phyloP scores from a whole-genome alignment of 2,888 invertebrate genomes.

The Camptogramma bilineatum region DNA sequence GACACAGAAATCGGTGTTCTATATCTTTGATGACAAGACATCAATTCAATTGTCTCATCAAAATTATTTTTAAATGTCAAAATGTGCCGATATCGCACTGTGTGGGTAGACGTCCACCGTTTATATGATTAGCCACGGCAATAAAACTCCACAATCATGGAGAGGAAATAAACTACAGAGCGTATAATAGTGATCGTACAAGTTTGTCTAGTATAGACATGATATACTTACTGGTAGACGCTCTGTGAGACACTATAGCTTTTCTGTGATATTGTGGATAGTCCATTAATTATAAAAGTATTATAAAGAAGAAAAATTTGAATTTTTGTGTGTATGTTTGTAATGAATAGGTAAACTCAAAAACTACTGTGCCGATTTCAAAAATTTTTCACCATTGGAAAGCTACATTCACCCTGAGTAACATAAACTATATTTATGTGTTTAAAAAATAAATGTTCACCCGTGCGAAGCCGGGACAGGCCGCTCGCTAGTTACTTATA shows the following conservation, averaged over 20 bases:
- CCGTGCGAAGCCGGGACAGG: not conserved
- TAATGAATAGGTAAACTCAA: too few relatives aligned
- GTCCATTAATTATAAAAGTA: too few relatives aligned
- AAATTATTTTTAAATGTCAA: constrained; percentile 62
- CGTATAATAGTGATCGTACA: not conserved
- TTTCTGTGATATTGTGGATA: too few relatives aligned
- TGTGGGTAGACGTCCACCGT: constrained; percentile 71
- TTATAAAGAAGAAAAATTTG: too few relatives aligned
- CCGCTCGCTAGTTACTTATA: not conserved
- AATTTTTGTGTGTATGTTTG: too few relatives aligned
- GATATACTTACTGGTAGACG: too few relatives aligned
- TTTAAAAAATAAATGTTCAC: too few relatives aligned
- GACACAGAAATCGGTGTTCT: constrained; percentile 33
- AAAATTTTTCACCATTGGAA: too few relatives aligned
- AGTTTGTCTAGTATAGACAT: not conserved
- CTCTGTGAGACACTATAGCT: too few relatives aligned
- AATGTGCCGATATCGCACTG: constrained; percentile 65
- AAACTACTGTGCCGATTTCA: too few relatives aligned
- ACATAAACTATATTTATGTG: too few relatives aligned
- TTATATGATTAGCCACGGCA: constrained; percentile 75
- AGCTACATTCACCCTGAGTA: too few relatives aligned
- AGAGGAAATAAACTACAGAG: constrained; percentile 20
- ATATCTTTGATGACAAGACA: constrained; percentile 33
- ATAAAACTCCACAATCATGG: constrained; percentile 59
- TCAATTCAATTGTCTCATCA: constrained; percentile 35